phyloP scores from a whole-genome alignment of 2,888 invertebrate genomes.

The Philonicus albiceps region DNA sequence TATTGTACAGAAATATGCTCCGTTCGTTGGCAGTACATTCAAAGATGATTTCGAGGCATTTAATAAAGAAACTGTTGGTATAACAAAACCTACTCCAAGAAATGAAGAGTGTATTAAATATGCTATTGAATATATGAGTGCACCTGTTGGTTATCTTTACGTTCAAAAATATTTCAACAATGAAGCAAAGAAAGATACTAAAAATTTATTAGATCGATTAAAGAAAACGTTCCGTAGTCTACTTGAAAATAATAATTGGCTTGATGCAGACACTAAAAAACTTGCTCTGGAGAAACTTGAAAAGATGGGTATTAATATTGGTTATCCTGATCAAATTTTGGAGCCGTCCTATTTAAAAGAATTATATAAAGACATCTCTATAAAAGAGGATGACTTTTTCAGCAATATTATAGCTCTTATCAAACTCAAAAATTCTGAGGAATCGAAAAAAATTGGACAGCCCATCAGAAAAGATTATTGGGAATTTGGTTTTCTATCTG shows the following conservation, averaged over 20 bases:
- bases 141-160: background rate
- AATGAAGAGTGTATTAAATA: background rate
- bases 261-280: background rate
- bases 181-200: background rate
- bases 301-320: background rate
- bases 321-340: background rate
- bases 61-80: background rate
- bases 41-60: background rate
- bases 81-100: background rate
- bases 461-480: background rate
- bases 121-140: background rate
- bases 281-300: background rate
- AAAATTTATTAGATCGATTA: background rate
- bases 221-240: background rate
- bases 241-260: background rate
- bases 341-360: background rate
- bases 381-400: background rate
- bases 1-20: background rate
- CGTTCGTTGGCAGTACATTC: background rate
- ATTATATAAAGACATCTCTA: background rate
- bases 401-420: background rate
- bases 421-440: background rate
- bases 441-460: background rate
- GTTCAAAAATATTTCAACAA: background rate
- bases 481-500: background rate